Percentiles rank a stretch among this genome's conserved stretches.
Evolutionary conservation across 2,797 vertebrate genomes (phyloP).

Genomic region (Scarus forsteni): DNA sequence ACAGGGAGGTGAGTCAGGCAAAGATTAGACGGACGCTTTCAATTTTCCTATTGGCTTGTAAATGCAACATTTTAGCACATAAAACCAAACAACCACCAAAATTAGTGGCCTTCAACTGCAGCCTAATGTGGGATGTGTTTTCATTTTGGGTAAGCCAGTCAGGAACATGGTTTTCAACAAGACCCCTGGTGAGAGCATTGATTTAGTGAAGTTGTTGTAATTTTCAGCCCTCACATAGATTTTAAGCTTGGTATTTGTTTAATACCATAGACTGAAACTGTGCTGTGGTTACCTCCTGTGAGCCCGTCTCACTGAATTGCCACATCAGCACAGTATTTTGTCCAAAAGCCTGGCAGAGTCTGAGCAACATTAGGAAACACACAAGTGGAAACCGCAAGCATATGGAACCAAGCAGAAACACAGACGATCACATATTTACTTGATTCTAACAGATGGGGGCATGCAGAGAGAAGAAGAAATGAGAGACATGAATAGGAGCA

Average conservation of each 20-base stretch:
- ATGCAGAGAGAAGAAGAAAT: slow-evolving; percentile 4
- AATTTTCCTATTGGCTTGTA: slow-evolving; percentile 40
- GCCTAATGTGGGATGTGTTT: slow-evolving; percentile 41
- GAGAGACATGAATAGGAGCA: not conserved
- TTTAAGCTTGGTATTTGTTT: slow-evolving; percentile 41
- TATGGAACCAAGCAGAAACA: slow-evolving; percentile 52
- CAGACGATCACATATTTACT: slow-evolving; percentile 28
- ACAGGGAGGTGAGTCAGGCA: slow-evolving; percentile 28
- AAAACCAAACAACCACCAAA: slow-evolving; percentile 44
- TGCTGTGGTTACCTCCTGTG: slow-evolving; percentile 60
- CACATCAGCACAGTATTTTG: slow-evolving; percentile 61
- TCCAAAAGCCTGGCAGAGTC: slow-evolving; percentile 45
- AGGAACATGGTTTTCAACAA: slow-evolving; percentile 37
- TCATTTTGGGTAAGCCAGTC: slow-evolving; percentile 32
- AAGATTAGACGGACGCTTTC: slow-evolving; percentile 33
- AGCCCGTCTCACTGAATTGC: slow-evolving; percentile 47
- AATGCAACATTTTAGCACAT: slow-evolving; percentile 50
- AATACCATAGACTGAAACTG: slow-evolving; percentile 25
- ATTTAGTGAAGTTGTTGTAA: slow-evolving; percentile 45
- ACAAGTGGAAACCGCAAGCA: slow-evolving; percentile 57
- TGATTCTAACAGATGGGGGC: slow-evolving; percentile 43
- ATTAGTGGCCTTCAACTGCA: slow-evolving; percentile 20
- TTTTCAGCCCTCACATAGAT: slow-evolving; percentile 36
- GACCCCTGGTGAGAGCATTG: slow-evolving; percentile 31
- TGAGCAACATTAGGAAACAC: slow-evolving; percentile 54